A percentile compares a stretch with the other conserved stretches of the same genome.
Evolutionary conservation across 2,888 invertebrate species (phyloP).

Genomic region (Andrena praecox): DNA sequence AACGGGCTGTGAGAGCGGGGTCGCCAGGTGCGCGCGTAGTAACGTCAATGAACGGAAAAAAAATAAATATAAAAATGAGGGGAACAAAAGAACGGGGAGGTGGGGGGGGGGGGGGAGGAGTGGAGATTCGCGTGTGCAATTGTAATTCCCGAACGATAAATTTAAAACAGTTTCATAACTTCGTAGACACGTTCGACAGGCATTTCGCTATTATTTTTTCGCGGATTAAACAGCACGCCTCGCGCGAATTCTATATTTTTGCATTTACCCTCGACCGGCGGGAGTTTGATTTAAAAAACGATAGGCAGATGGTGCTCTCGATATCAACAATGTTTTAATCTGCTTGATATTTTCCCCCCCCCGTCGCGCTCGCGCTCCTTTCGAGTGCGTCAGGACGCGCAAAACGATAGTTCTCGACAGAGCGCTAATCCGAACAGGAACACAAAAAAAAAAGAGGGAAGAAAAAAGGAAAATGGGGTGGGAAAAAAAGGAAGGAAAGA

Average conservation of each 20-base stretch:
- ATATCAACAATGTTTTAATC: constrained; percentile 21
- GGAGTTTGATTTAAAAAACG: constrained; percentile 17
- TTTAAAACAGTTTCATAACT: constrained; percentile 5
- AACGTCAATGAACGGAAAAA: constrained; percentile 13
- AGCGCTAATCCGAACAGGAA: constrained; percentile 16
- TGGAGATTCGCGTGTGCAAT: not conserved
- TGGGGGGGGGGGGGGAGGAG: no score
- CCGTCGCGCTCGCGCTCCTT: constrained; percentile 5
- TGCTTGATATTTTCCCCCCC: constrained; percentile 10
- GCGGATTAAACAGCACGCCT: not conserved
- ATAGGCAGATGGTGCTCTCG: constrained; percentile 25
- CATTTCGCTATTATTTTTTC: not conserved
- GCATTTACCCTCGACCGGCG: constrained; percentile 3
- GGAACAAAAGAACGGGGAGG: not conserved
- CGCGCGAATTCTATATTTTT: constrained; percentile 10
- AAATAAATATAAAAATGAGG: not conserved
- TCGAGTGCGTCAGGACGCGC: constrained; percentile 27
- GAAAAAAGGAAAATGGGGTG: no score
- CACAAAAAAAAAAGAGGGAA: not conserved
- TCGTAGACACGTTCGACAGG: constrained; percentile 1
- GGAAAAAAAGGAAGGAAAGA: not conserved
- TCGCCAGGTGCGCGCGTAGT: constrained; percentile 37
- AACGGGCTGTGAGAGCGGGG: constrained; percentile 39
- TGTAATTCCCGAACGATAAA: constrained; percentile 10
- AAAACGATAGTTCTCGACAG: constrained; percentile 5